phyloP scores from a whole-genome alignment of 1,140 invertebrate species.

The Galleria mellonella region DNA sequence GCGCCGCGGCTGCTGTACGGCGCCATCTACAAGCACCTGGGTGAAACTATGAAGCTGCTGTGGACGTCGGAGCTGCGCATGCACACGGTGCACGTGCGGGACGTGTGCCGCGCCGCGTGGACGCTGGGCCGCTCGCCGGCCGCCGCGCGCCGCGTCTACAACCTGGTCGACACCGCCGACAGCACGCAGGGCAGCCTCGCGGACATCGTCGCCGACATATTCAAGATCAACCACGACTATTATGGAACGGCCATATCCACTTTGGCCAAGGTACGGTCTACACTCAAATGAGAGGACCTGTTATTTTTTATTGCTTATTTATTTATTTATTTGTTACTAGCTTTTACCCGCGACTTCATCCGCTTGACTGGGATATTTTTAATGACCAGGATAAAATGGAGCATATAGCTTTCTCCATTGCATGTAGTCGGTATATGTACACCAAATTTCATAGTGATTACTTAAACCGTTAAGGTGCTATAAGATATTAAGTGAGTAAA shows the following conservation, averaged over 20 bases:
- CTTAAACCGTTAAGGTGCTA: no score
- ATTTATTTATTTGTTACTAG: no score
- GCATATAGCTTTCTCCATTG: no score
- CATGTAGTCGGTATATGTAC: no score
- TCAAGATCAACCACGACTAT: constrained; percentile 91
- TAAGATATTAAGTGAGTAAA: no score
- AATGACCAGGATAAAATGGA: no score
- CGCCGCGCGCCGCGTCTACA: constrained; percentile 81
- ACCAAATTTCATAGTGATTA: no score
- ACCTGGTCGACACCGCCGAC: constrained; percentile 87
- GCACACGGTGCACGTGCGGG: constrained; percentile 91
- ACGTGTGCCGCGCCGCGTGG: constrained; percentile 88
- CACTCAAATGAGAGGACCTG: neutral
- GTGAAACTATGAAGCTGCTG: constrained; percentile 92
- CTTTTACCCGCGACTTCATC: no score
- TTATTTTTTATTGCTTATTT: neutral
- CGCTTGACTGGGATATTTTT: no score
- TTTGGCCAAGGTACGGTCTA: constrained; percentile 80
- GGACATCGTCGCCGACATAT: constrained; percentile 86
- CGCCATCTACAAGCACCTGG: constrained; percentile 90
- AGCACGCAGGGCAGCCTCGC: constrained; percentile 90
- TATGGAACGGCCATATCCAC: constrained; percentile 86
- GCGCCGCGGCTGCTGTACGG: constrained; percentile 89
- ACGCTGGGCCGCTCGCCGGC: constrained; percentile 53
- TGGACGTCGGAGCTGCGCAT: constrained; percentile 90